Conservation (phyloP, 2,888 invertebrate species). For the Stegophylla sp. region DNA sequence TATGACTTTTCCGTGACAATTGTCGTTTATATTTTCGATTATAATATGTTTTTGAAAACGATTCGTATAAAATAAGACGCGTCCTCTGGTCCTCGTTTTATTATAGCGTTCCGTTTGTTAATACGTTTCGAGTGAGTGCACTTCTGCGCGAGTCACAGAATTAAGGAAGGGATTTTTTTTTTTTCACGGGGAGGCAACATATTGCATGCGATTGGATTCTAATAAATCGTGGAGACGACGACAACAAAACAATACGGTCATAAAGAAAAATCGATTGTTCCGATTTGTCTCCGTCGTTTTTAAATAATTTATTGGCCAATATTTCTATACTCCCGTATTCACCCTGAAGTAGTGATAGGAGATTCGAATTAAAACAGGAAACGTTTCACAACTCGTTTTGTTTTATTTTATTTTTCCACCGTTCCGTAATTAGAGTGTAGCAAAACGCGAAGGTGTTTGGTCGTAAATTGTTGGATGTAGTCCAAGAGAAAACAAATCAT, state of each 20-base stretch:
- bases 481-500: no score
- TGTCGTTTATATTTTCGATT: no score
- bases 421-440: no score
- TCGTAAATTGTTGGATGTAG: no score
- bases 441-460: no score
- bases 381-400: neutral
- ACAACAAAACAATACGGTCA: conserved; percentile 18
- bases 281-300: conserved; percentile 38
- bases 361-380: neutral
- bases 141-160: neutral
- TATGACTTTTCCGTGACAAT: no score
- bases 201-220: conserved; percentile 11
- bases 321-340: neutral
- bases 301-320: conserved; percentile 34
- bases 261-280: conserved; percentile 47
- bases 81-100: neutral
- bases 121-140: neutral
- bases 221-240: conserved; percentile 38
- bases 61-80: no score
- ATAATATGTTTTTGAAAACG: no score
- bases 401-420: neutral
- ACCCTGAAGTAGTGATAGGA: neutral
- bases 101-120: neutral
- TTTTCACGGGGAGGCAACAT: neutral
- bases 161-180: neutral